phyloP scores from a whole-genome alignment of 2,113 vertebrate genomes.

The Progne subis region DNA sequence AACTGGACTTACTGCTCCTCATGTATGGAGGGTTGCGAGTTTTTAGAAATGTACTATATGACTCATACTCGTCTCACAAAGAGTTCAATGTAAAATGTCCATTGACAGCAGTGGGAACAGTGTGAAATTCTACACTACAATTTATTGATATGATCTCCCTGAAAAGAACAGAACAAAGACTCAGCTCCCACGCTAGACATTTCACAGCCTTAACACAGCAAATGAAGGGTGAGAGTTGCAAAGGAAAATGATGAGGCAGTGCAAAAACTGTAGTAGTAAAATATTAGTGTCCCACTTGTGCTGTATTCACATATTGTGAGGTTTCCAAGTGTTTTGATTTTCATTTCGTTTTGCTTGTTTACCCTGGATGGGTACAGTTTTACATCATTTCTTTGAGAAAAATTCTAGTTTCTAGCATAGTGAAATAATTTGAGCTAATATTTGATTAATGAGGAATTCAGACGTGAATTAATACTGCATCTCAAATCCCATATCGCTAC shows the following conservation, averaged over 20 bases:
- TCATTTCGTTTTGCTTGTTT: not conserved
- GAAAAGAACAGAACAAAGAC: constrained; percentile 37
- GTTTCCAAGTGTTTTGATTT: not conserved
- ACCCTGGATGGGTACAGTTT: not conserved
- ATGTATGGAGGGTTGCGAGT: not conserved
- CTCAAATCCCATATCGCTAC: not conserved
- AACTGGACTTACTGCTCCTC: not conserved
- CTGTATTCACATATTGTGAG: not conserved
- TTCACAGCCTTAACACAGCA: not conserved
- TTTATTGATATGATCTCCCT: constrained; percentile 50
- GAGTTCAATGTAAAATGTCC: not conserved
- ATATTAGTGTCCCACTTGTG: not conserved
- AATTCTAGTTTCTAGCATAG: not conserved
- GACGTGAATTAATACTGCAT: not conserved
- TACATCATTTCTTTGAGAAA: not conserved
- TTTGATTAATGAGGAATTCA: not conserved
- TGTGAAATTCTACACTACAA: constrained; percentile 26
- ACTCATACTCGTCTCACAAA: not conserved
- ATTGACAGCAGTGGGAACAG: constrained; percentile 21
- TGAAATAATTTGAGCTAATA: not conserved
- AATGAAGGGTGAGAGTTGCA: not conserved
- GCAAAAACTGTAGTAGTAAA: not conserved
- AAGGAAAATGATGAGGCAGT: not conserved
- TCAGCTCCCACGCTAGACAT: not conserved
- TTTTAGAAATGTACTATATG: not conserved